phyloP scores from a whole-genome alignment of 2,797 vertebrate genomes.

The Bryconaethiops microstoma region DNA sequence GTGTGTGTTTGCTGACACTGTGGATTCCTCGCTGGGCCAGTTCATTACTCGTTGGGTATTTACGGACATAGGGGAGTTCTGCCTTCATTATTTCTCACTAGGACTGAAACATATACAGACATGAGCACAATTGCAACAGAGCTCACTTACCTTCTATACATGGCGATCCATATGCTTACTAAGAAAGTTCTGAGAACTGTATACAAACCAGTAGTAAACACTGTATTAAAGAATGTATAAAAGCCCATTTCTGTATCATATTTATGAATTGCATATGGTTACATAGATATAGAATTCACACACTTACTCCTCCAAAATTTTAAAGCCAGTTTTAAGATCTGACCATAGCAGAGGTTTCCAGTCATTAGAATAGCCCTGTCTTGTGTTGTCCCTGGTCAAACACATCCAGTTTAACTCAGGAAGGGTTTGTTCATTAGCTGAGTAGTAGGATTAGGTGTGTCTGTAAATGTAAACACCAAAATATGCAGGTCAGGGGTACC shows the following conservation, averaged over 20 bases:
- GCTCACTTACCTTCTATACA: conserved; percentile 9
- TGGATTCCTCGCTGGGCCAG: conserved; percentile 51
- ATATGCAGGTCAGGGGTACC: background rate
- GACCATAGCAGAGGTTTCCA: background rate
- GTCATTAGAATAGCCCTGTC: background rate
- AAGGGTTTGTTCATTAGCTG: background rate
- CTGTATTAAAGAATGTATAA: background rate
- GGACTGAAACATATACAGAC: conserved; percentile 57
- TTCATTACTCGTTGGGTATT: conserved; percentile 71
- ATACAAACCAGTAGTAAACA: background rate
- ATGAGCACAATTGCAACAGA: conserved; percentile 14
- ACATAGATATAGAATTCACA: background rate
- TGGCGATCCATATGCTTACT: background rate
- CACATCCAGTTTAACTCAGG: conserved; percentile 28
- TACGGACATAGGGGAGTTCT: conserved; percentile 69
- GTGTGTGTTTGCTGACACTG: conserved; percentile 53
- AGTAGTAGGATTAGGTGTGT: background rate
- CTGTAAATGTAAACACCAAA: background rate
- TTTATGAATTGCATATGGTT: too few relatives aligned
- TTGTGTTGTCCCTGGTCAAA: too few relatives aligned
- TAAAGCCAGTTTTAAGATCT: too few relatives aligned
- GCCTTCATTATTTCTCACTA: conserved; percentile 60
- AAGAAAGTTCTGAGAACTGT: background rate
- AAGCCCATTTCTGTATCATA: background rate
- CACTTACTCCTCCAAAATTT: background rate